phyloP scores from a whole-genome alignment of 2,888 invertebrate genomes.

The Xiphydria camelus region DNA sequence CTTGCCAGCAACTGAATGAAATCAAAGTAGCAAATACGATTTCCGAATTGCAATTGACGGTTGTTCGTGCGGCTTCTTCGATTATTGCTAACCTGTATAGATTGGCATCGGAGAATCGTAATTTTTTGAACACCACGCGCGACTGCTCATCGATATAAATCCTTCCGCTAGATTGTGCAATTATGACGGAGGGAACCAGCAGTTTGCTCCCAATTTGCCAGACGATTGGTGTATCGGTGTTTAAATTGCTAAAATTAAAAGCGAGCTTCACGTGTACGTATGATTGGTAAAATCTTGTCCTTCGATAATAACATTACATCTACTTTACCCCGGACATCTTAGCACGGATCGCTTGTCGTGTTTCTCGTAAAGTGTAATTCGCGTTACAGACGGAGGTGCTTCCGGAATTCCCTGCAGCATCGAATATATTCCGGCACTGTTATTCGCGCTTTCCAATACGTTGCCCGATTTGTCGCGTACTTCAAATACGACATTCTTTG shows the following conservation, averaged over 20 bases:
- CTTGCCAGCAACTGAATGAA: constrained; percentile 74
- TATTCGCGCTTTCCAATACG: constrained; percentile 64
- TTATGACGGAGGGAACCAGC: constrained; percentile 60
- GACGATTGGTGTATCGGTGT: constrained; percentile 60
- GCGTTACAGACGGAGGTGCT: constrained; percentile 55
- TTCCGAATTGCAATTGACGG: not conserved
- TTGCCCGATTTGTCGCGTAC: constrained; percentile 61
- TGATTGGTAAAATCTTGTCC: constrained; percentile 27
- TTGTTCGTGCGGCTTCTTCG: not conserved
- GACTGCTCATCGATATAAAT: constrained; percentile 64
- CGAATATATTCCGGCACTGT: constrained; percentile 66
- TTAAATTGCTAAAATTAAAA: constrained; percentile 56
- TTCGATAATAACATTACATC: constrained; percentile 32
- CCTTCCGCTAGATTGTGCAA: constrained; percentile 60
- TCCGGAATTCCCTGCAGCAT: constrained; percentile 60
- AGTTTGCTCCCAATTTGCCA: constrained; percentile 64
- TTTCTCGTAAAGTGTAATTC: constrained; percentile 54
- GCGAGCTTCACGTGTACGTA: constrained; percentile 48
- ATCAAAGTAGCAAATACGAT: constrained; percentile 23
- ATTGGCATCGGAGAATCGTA: constrained; percentile 62
- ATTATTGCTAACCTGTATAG: constrained; percentile 70
- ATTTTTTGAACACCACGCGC: constrained; percentile 62
- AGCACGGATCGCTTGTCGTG: constrained; percentile 53
- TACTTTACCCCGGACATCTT: constrained; percentile 60
- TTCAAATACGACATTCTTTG: constrained; percentile 59